Conservation (phyloP, 2,888 invertebrate species). For the Stegana nigrithorax region DNA sequence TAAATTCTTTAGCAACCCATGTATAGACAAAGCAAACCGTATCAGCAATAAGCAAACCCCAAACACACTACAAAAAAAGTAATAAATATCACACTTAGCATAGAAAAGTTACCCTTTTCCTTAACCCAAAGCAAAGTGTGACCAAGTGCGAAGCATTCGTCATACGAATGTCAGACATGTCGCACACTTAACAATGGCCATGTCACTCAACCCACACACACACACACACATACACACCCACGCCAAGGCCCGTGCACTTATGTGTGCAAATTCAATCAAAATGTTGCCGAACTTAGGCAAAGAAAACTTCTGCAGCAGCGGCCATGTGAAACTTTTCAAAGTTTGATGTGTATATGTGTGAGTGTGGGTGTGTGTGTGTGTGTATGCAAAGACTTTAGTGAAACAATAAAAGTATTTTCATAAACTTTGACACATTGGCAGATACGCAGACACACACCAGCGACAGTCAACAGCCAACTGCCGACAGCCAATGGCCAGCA, state of each 20-base stretch:
- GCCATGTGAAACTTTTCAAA: slow-evolving; percentile 2
- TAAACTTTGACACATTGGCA: slow-evolving; percentile 50
- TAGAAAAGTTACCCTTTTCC: too few species aligned
- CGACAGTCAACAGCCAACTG: neutral
- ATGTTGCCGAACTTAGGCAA: slow-evolving; percentile 36
- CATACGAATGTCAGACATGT: slow-evolving; percentile 52
- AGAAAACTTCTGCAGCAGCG: neutral
- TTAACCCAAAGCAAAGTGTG: too few species aligned
- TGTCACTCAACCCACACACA: too few species aligned
- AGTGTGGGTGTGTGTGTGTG: too few species aligned
- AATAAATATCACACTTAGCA: slow-evolving; percentile 27
- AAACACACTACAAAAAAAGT: slow-evolving; percentile 28
- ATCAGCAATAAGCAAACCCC: too few species aligned
- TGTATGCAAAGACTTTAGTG: too few species aligned
- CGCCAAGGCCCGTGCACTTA: neutral
- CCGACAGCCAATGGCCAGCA: too few species aligned
- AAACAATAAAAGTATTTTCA: slow-evolving; percentile 26
- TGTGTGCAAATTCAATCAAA: slow-evolving; percentile 34
- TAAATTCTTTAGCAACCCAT: too few species aligned
- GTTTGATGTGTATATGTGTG: too few species aligned
- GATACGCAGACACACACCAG: slow-evolving; percentile 21
- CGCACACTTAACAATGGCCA: slow-evolving; percentile 45
- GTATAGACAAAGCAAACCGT: too few species aligned
- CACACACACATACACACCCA: neutral
- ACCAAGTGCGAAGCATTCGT: too few species aligned